Conservation (phyloP, 2,113 vertebrate genomes). For the Engraulis encrasicolus region DNA sequence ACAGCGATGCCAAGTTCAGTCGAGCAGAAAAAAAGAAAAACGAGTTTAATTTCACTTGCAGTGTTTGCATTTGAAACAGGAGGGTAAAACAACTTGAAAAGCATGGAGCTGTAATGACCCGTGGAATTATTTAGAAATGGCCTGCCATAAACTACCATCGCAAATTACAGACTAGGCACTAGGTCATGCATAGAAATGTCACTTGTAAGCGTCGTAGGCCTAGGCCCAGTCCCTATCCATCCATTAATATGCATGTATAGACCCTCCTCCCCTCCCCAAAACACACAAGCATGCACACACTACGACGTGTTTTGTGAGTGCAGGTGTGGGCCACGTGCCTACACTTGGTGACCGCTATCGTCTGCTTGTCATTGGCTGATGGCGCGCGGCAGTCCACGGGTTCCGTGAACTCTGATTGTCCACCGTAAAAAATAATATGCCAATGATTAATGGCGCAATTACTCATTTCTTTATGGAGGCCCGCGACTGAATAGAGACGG, state of each 20-base stretch:
- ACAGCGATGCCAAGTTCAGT: slow-evolving; percentile 58
- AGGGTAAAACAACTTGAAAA: slow-evolving; percentile 47
- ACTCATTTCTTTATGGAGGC: slow-evolving; percentile 70
- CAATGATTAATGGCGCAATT: slow-evolving; percentile 80
- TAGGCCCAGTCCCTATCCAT: not conserved
- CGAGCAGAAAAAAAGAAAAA: slow-evolving; percentile 52
- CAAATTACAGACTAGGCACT: not conserved
- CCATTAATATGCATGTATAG: too few species aligned
- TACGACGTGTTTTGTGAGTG: slow-evolving; percentile 45
- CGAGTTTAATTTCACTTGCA: slow-evolving; percentile 67
- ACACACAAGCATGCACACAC: not conserved
- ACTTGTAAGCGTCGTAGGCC: slow-evolving; percentile 19
- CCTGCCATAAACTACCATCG: not conserved
- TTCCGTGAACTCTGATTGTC: slow-evolving; percentile 37
- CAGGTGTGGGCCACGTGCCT: slow-evolving; percentile 80
- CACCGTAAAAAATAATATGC: slow-evolving; percentile 58
- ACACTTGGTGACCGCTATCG: slow-evolving; percentile 61
- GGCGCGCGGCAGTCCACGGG: slow-evolving; percentile 59
- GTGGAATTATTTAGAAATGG: not conserved
- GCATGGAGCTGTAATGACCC: slow-evolving; percentile 32
- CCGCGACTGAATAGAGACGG: slow-evolving; percentile 22
- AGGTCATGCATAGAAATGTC: slow-evolving; percentile 27
- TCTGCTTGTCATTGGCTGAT: slow-evolving; percentile 63
- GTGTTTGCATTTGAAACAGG: slow-evolving; percentile 50
- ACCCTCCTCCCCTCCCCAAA: too few species aligned